A percentile compares a stretch with the other conserved stretches of the same genome.
phyloP scores from a whole-genome alignment of 2,113 vertebrate species.

The Balaeniceps rex region DNA sequence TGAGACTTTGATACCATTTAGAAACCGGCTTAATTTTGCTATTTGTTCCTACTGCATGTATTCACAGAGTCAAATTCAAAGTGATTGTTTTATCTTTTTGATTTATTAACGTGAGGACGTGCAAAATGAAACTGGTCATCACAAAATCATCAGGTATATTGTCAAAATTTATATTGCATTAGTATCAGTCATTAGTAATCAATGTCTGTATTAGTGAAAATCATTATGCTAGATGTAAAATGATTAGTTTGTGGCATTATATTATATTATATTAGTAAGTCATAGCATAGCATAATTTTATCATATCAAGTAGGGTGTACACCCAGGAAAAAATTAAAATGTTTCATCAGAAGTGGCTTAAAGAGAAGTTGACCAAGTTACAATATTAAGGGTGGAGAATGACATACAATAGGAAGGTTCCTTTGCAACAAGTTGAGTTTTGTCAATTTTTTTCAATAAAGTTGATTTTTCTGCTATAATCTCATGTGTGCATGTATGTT shows the following conservation, averaged over 20 bases:
- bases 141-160: background rate
- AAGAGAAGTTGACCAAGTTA: background rate
- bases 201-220: background rate
- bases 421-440: background rate
- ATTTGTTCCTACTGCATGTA: background rate
- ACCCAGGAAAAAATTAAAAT: background rate
- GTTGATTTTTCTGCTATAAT: background rate
- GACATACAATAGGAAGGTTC: background rate
- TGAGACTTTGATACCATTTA: background rate
- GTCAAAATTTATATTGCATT: background rate
- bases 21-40: background rate
- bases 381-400: background rate
- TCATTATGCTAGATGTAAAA: background rate
- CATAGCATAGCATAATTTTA: background rate
- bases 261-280: background rate
- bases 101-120: background rate
- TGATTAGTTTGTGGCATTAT: background rate
- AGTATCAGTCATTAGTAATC: background rate
- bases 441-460: background rate
- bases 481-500: background rate
- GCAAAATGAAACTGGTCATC: background rate
- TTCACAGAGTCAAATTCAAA: background rate
- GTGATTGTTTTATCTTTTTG: background rate
- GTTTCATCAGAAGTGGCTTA: background rate
- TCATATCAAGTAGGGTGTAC: background rate